Evolutionary conservation across 30 jellyfish, hydroid and myxozoan genomes (phyloP).

Genomic region (Pelagia noctiluca): DNA sequence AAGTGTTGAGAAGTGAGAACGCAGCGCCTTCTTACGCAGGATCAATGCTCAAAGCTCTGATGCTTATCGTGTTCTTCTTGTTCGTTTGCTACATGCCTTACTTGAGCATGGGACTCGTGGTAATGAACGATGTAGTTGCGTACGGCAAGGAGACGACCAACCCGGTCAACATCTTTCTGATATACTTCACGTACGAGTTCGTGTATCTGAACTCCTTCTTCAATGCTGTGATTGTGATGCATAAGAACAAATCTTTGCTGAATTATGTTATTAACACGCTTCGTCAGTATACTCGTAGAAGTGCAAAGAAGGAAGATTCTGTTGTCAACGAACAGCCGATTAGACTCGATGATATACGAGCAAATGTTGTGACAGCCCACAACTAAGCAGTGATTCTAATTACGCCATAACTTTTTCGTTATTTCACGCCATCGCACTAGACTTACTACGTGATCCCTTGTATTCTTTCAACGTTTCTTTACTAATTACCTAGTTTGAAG

Average conservation of each 20-base stretch:
- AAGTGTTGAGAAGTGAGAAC: conserved; percentile 34
- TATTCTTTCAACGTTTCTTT: no score
- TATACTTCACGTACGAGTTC: conserved; percentile 27
- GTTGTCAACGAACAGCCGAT: no score
- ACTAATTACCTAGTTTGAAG: no score
- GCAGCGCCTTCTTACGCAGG: conserved; percentile 48
- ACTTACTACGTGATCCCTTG: no score
- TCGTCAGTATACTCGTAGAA: neutral
- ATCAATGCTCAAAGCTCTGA: conserved; percentile 63
- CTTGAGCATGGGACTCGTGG: conserved; percentile 33
- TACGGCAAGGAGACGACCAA: conserved; percentile 6
- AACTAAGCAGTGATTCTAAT: no score
- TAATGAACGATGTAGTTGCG: conserved; percentile 30
- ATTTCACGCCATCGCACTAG: no score
- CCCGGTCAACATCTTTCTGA: conserved; percentile 23
- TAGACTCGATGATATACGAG: neutral
- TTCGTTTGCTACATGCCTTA: conserved; percentile 67
- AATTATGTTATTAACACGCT: conserved; percentile 32
- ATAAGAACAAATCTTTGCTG: conserved; percentile 44
- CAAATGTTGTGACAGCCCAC: neutral
- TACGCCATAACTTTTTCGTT: no score
- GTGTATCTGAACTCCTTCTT: conserved; percentile 70
- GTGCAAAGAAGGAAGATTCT: no score
- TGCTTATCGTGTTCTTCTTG: conserved; percentile 60
- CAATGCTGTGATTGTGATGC: conserved; percentile 63